Conservation (phyloP, 1,140 invertebrate species). For the Sinonovacula constricta region DNA sequence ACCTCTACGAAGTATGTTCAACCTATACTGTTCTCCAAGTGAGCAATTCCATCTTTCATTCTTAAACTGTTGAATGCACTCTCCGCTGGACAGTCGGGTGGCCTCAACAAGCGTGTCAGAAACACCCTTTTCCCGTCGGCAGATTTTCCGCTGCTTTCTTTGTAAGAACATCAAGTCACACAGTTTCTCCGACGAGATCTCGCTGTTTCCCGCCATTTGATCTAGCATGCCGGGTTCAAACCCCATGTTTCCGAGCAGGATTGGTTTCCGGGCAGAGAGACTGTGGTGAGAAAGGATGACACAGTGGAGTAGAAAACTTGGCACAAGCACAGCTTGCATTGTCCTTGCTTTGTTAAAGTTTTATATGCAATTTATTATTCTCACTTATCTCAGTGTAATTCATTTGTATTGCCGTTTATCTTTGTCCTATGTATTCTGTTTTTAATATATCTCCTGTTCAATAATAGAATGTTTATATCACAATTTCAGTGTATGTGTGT, state of each 20-base stretch:
- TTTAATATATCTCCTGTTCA: too few relatives aligned
- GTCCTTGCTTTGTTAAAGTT: too few relatives aligned
- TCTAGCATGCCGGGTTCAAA: constrained; percentile 21
- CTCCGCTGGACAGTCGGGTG: constrained; percentile 65
- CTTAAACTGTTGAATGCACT: constrained; percentile 75
- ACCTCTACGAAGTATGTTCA: constrained; percentile 68
- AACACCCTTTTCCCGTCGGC: constrained; percentile 61
- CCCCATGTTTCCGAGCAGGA: constrained; percentile 25
- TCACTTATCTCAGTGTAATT: too few relatives aligned
- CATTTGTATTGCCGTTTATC: too few relatives aligned
- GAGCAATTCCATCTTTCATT: constrained; percentile 77
- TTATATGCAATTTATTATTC: too few relatives aligned
- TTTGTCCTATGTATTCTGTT: too few relatives aligned
- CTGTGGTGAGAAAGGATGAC: constrained; percentile 22
- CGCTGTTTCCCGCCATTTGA: background rate
- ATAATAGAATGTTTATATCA: too few relatives aligned
- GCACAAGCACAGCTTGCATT: too few relatives aligned
- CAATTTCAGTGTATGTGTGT: too few relatives aligned
- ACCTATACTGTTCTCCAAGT: constrained; percentile 61
- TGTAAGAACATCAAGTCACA: constrained; percentile 63
- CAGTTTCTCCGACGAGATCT: constrained; percentile 51
- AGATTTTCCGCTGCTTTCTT: constrained; percentile 65
- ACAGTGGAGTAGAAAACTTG: background rate
- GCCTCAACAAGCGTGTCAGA: constrained; percentile 64
- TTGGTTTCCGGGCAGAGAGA: constrained; percentile 42